phyloP scores from a whole-genome alignment of 2,888 invertebrate genomes.

The Entomobrya multifasciata region DNA sequence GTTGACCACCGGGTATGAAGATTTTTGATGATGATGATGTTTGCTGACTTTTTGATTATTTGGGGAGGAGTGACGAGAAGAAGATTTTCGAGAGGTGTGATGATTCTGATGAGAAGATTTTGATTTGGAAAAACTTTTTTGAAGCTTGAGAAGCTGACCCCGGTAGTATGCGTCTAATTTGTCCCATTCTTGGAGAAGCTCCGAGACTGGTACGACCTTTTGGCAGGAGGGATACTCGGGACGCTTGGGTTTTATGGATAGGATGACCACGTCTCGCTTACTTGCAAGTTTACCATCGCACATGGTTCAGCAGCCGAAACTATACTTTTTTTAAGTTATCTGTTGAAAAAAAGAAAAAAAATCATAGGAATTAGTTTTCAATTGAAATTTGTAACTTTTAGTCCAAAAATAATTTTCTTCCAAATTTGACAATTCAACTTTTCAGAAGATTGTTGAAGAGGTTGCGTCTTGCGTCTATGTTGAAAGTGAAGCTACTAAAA shows the following conservation, averaged over 20 bases:
- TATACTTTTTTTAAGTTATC: conserved; percentile 32
- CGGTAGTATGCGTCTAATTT: conserved; percentile 76
- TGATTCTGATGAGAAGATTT: too few species aligned
- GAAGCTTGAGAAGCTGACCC: conserved; percentile 73
- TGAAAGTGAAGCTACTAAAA: too few species aligned
- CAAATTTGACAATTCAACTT: too few species aligned
- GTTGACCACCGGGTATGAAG: conserved; percentile 50
- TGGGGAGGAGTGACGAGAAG: conserved; percentile 22
- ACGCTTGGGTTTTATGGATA: conserved; percentile 75
- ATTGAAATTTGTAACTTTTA: too few species aligned
- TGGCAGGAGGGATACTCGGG: conserved; percentile 68
- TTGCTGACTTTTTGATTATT: conserved; percentile 40
- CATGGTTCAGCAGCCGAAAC: conserved; percentile 71
- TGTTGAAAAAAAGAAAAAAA: too few species aligned
- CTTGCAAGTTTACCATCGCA: conserved; percentile 74
- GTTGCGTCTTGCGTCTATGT: too few species aligned
- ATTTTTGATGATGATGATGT: conserved; percentile 20
- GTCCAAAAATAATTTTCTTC: too few species aligned
- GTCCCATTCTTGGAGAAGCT: conserved; percentile 75
- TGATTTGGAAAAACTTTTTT: conserved; percentile 45
- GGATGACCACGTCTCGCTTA: conserved; percentile 76
- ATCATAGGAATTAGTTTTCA: too few species aligned
- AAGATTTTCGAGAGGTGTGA: neutral
- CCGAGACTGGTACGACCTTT: conserved; percentile 64
- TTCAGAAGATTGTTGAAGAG: too few species aligned